Evolutionary conservation across 2,888 invertebrate species (phyloP).

Genomic region (Theretra japonica): DNA sequence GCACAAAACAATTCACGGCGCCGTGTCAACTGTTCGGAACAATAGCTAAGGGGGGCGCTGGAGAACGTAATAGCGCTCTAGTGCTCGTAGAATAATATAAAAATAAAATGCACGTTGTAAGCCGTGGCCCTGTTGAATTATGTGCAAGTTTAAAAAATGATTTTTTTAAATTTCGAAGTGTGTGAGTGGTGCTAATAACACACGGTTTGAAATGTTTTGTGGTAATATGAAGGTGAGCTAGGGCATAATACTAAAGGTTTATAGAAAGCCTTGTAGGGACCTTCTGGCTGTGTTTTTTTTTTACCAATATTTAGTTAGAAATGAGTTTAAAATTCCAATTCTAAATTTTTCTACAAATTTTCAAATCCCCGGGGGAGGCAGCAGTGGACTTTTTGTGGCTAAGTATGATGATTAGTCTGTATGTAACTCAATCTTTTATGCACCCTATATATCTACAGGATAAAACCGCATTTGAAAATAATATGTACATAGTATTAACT

Average conservation of each 20-base stretch:
- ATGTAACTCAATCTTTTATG: background rate
- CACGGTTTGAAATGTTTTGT: background rate
- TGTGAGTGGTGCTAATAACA: background rate
- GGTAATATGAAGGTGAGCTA: background rate
- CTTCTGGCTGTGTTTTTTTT: no score
- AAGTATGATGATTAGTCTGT: no score
- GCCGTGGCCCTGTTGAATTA: constrained; percentile 1
- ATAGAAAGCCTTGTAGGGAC: no score
- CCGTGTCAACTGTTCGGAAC: constrained; percentile 35
- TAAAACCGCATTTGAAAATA: background rate
- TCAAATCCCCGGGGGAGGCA: no score
- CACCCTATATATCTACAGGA: background rate
- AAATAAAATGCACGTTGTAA: background rate
- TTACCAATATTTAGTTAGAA: no score
- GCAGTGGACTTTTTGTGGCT: no score
- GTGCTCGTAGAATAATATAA: constrained; percentile 26
- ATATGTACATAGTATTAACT: background rate
- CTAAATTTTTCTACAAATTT: no score
- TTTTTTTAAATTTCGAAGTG: background rate
- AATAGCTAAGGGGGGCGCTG: constrained; percentile 43
- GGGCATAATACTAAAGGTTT: background rate
- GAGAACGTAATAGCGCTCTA: constrained; percentile 46
- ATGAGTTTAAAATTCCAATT: no score
- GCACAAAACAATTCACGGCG: constrained; percentile 39
- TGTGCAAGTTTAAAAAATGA: background rate